Percentiles rank a stretch among this genome's conserved stretches.
phyloP scores from a whole-genome alignment of 2,888 invertebrate species.

The Zygaena filipendulae region DNA sequence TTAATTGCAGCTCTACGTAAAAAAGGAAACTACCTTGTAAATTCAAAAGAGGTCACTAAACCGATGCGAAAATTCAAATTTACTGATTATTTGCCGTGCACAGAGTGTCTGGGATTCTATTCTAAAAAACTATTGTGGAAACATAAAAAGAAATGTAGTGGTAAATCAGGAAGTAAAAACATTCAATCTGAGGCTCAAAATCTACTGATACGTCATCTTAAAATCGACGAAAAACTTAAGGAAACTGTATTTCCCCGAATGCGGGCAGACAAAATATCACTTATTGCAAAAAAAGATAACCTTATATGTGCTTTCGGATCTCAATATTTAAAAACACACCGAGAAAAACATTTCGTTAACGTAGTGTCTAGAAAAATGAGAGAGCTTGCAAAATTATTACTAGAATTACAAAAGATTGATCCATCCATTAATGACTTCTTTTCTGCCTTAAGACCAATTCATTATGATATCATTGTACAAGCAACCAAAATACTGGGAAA shows the following conservation, averaged over 20 bases:
- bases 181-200: slow-evolving; percentile 24
- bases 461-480: slow-evolving; percentile 18
- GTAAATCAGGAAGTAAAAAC: slow-evolving; percentile 13
- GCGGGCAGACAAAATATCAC: slow-evolving; percentile 19
- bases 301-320: slow-evolving; percentile 17
- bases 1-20: slow-evolving; percentile 17
- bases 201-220: slow-evolving; percentile 18
- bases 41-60: slow-evolving; percentile 17
- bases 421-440: slow-evolving; percentile 15
- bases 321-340: slow-evolving; percentile 18
- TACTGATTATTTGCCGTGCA: slow-evolving; percentile 19
- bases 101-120: slow-evolving; percentile 19
- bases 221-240: slow-evolving; percentile 23
- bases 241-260: slow-evolving; percentile 21
- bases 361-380: slow-evolving; percentile 21
- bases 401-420: slow-evolving; percentile 19
- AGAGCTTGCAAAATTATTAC: slow-evolving; percentile 20
- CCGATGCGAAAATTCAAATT: slow-evolving; percentile 18
- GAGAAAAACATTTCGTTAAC: slow-evolving; percentile 18
- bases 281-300: slow-evolving; percentile 19
- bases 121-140: slow-evolving; percentile 18
- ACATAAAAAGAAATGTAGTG: slow-evolving; percentile 18
- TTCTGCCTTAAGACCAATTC: slow-evolving; percentile 13
- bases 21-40: slow-evolving; percentile 21
- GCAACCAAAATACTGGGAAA: slow-evolving; percentile 16